Base-by-base conservation (phyloP, 2,888 invertebrate genomes). In the Eupithecia pulchellata region DNA sequence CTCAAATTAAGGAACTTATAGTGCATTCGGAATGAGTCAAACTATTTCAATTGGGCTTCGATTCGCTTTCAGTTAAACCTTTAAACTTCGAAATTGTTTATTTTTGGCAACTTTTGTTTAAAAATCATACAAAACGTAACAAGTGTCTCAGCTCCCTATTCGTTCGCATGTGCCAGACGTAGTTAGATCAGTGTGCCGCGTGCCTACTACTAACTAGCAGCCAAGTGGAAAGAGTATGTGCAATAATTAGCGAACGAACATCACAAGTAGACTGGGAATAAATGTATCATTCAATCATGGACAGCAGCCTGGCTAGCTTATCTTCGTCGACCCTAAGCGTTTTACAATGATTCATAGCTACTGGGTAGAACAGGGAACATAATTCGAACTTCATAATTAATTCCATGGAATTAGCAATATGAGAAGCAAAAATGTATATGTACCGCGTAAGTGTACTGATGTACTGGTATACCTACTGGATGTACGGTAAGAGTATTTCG, bases 161-260 rank as follows among this genome's bases (percentile, higher is more conserved):
- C 66, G 64, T 66, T 67, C 69, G 66, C 42, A 47, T 55, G 64
- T 72, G 69, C n/a, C n/a, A 42, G 52, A 52, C 66, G 57, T 62
- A 39, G n/a, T n/a, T 65, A 71, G 29, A 11, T 30, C 8, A 39
- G 67, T 66, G 58, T 63, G 47, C 32, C n/a, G 27, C 60, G 68
- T 68, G 68, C 65, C 62, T 68, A 64, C 57, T 66, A 67, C 68
- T 58, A 68, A 20, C 25, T 52, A 52, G 25, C 25, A 52, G 25
- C 25, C 52, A 20, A 65, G 67, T 30, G 57, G 34, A 75, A 70
- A 71, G 77, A 68, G 78, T 42, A 74, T 66, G 77, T 71, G 82
- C 72, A 78, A 55, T 68, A 77, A 75, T 74, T 36, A 66, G 79
- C 71, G 81, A 75, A 72, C 74, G 72, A 75, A 71, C 66, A 60